A percentile compares a stretch with the other conserved stretches of the same genome.
Conservation (phyloP, 2,113 vertebrate genomes). For the rat (Rattus norvegicus) region GRCr8 NC_086030.1:28903501-28904000, state of each 20-base stretch:
- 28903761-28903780: neutral
- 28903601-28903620: rapidly evolving
- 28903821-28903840: neutral
- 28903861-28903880: neutral
- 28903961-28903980: neutral
- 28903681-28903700: neutral
- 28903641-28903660: neutral
- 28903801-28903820: neutral
- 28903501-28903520: neutral
- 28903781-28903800: neutral
- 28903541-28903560: neutral
- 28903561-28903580: neutral
- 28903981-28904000: neutral
- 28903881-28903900: neutral
- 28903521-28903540: neutral
- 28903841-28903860: neutral
- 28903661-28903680: too few species aligned
- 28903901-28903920: neutral
- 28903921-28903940: neutral
- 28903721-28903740: neutral
- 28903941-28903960: neutral
- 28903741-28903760: neutral
- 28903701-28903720: neutral
- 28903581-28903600: neutral
- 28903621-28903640: too few species aligned